Base-by-base conservation (phyloP, 2,113 vertebrate species). In the Calonectris borealis region DNA sequence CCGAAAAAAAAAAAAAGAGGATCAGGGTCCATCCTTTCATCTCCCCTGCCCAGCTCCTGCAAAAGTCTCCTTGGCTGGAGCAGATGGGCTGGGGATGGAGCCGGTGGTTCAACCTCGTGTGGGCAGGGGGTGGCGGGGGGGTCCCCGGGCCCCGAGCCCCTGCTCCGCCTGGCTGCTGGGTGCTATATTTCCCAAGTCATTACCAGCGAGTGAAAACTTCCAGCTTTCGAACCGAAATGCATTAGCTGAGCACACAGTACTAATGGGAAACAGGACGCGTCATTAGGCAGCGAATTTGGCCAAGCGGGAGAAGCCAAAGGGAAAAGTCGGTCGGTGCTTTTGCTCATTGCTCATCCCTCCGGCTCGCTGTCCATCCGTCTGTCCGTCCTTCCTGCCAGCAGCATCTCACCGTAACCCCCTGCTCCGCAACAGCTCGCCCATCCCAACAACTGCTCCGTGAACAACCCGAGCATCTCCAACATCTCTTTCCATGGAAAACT, bases 171-270 rank as follows among this genome's bases (percentile, higher is more conserved):
- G 82, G 54, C 96, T 86, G n/a, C 75, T 71, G 83, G 84, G 97
- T 98, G 98, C 97, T 95, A 99, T 93, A 98, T 99, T 98, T 98
- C 97, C 97, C 98, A 97, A 96, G 97, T 98, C 98, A 83, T 98
- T 98, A 98, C 94, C 88, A 90, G 87, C 54, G 97, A 96, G 98
- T 98, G 98, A 99, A 97, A 98, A 97, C 92, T 94, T 96, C 95
- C 98, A 98, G 97, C 94, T 98, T 91, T 97, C 62, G 76, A 88
- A 96, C 68, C 75, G 61, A 79, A 80, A 96, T 31, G 97, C 97
- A 98, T 99, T 98, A 99, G 98, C 96, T 98, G 98, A 98, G 94
- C 98, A 98, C 98, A 98, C 98, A 97, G 48, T 32, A n/a, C 98
- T 98, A 98, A 98, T 98, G 98, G 95, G 95, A 97, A 97, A 95